These are phyloP conservation scores for Diarsia rubi DNA, from an alignment of 2,888 invertebrate genomes.

Conservation along the genomic window DNA sequence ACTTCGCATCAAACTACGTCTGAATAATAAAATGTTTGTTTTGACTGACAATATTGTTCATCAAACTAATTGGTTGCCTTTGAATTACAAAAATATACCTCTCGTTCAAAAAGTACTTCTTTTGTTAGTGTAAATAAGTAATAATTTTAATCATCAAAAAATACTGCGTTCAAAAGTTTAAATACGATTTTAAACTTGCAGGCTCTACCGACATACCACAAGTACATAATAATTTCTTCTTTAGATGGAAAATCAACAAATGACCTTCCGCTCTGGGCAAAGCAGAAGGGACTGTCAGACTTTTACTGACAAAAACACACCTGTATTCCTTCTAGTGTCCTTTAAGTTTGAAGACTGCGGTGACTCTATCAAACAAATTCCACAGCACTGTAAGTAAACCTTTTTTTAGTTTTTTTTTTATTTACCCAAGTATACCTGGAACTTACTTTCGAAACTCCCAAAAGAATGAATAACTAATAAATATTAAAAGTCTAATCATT, in stretches of 20 bases:
- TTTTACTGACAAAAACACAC: too few species aligned
- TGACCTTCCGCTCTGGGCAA: too few species aligned
- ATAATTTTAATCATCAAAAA: background rate
- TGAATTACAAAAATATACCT: background rate
- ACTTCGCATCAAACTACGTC: background rate
- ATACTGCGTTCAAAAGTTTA: background rate
- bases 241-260: too few species aligned
- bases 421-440: background rate
- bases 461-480: constrained; percentile 39
- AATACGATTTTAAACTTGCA: background rate
- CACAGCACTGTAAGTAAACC: too few species aligned
- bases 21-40: background rate
- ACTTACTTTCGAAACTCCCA: background rate
- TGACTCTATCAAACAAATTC: too few species aligned
- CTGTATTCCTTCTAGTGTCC: too few species aligned
- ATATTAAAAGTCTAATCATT: constrained; percentile 56
- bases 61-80: background rate
- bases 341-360: too few species aligned
- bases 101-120: background rate
- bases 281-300: too few species aligned
- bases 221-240: background rate
- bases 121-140: background rate
- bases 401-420: too few species aligned
- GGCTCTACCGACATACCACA: background rate
- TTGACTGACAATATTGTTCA: background rate